Evolutionary conservation across 2,888 invertebrate genomes (phyloP).

Genomic region (Drosophila kuntzei): DNA sequence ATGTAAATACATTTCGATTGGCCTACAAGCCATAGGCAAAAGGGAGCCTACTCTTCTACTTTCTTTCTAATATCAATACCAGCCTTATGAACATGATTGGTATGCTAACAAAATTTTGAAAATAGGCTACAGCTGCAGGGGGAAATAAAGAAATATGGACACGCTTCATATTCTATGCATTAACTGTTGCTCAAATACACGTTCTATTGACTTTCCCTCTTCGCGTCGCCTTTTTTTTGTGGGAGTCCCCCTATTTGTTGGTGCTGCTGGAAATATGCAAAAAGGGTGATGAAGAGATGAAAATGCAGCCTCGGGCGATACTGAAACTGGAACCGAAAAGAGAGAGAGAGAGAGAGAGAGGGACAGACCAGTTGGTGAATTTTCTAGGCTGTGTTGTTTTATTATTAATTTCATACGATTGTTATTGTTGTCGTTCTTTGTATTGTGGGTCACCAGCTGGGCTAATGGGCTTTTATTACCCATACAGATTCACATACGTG

Average conservation of each 20-base stretch:
- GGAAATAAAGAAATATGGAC: slow-evolving; percentile 22
- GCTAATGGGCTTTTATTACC: slow-evolving; percentile 66
- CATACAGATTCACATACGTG: slow-evolving; percentile 20
- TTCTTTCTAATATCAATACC: slow-evolving; percentile 19
- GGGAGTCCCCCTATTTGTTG: background rate
- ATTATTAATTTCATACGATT: slow-evolving; percentile 71
- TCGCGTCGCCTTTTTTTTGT: background rate
- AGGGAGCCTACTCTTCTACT: background rate
- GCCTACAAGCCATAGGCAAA: background rate
- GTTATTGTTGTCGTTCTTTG: slow-evolving; percentile 29
- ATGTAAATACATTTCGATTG: slow-evolving; percentile 8
- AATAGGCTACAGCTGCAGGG: slow-evolving; percentile 55
- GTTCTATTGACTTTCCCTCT: slow-evolving; percentile 13
- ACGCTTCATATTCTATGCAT: slow-evolving; percentile 70
- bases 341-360: background rate
- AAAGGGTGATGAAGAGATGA: slow-evolving; percentile 45
- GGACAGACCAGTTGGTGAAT: slow-evolving; percentile 57
- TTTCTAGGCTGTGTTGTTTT: slow-evolving; percentile 73
- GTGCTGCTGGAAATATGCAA: slow-evolving; percentile 29
- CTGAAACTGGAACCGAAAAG: slow-evolving; percentile 11
- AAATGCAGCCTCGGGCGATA: slow-evolving; percentile 61
- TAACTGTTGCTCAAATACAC: slow-evolving; percentile 58
- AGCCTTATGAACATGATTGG: slow-evolving; percentile 33
- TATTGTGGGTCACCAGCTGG: slow-evolving; percentile 45
- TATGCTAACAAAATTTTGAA: slow-evolving; percentile 29